Conservation (phyloP, 1,140 invertebrate genomes). For the Lucilia sericata region DNA sequence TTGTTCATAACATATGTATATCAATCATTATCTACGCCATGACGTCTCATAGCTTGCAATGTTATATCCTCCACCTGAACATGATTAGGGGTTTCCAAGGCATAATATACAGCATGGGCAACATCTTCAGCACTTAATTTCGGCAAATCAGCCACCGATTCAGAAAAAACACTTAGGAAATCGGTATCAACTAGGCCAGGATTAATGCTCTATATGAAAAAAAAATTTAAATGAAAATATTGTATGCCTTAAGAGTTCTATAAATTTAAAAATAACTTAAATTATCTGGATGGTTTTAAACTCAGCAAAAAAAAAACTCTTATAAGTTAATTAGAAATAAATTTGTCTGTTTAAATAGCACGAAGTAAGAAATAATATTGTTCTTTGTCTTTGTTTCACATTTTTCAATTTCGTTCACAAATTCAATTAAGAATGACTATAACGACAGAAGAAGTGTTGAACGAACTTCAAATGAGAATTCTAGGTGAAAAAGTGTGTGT, state of each 20-base stretch:
- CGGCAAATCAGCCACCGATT: conserved; percentile 65
- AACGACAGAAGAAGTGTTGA: no score
- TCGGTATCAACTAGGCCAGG: conserved; percentile 73
- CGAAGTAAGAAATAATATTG: background rate
- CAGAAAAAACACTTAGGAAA: conserved; percentile 68
- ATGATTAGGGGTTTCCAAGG: conserved; percentile 69
- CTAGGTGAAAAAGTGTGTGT: background rate
- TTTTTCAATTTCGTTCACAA: no score
- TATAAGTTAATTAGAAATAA: no score
- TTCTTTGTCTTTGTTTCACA: background rate
- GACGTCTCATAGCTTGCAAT: conserved; percentile 59
- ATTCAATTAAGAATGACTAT: no score
- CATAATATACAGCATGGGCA: conserved; percentile 70
- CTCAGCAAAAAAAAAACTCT: no score
- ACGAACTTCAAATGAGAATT: no score
- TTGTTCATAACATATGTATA: background rate
- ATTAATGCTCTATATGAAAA: conserved; percentile 70
- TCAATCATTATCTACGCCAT: background rate
- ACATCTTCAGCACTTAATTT: conserved; percentile 69
- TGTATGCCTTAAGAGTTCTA: no score
- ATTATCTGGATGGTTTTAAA: no score
- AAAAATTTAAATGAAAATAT: background rate
- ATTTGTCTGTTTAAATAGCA: background rate
- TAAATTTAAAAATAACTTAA: no score
- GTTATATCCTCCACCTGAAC: conserved; percentile 68